A percentile compares a stretch with the other conserved stretches of the same genome.
These are phyloP conservation scores for Sarcophaga carnaria DNA, from an alignment of 2,888 invertebrate species.

Conservation along the genomic window DNA sequence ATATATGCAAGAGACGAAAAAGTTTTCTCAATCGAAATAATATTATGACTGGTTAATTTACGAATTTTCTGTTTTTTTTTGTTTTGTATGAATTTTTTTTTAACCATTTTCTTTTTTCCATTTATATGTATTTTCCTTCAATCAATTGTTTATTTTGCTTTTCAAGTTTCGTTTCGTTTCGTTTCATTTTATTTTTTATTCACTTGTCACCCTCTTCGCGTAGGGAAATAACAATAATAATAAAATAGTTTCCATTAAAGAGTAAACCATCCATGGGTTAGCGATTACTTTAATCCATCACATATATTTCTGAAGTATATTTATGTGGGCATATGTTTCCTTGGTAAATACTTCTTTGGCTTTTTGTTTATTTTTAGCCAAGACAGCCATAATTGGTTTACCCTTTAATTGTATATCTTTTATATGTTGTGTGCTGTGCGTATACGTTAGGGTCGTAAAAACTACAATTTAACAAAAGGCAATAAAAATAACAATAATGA, in stretches of 20 bases:
- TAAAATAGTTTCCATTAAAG: not conserved
- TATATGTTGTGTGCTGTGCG: not conserved
- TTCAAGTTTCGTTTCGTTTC: slow-evolving; percentile 1
- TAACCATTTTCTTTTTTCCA: slow-evolving; percentile 22
- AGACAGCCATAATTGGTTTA: no score
- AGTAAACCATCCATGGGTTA: no score
- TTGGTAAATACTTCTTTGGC: no score
- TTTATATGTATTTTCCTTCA: not conserved
- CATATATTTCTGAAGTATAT: no score
- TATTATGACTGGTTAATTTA: slow-evolving; percentile 53
- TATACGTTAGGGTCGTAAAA: slow-evolving; percentile 35
- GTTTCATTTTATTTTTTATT: not conserved
- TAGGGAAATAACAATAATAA: not conserved
- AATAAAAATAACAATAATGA: slow-evolving; percentile 19
- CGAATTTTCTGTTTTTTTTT: not conserved
- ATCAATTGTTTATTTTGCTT: slow-evolving; percentile 44
- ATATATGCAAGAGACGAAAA: no score
- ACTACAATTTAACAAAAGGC: slow-evolving; percentile 29
- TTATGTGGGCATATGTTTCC: no score
- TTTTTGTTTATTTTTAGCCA: no score
- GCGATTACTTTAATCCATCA: no score
- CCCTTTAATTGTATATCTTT: not conserved
- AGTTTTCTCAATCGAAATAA: slow-evolving; percentile 21
- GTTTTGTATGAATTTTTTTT: not conserved
- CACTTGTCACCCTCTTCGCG: no score